Percentiles rank a stretch among this genome's conserved stretches.
Conservation (phyloP, 2,113 vertebrate species). For the Brachypteracias leptosomus region DNA sequence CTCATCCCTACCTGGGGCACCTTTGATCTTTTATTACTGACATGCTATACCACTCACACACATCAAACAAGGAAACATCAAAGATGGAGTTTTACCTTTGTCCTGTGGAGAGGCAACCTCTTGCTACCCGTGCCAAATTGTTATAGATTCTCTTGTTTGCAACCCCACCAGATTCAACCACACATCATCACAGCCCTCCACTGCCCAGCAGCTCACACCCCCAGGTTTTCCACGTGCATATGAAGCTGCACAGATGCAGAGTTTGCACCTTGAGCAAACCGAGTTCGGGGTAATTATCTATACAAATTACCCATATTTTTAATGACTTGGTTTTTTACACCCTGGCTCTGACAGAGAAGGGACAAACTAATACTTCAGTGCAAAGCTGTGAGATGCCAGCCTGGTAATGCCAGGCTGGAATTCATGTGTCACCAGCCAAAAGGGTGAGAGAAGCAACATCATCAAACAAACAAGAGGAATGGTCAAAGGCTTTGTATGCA, state of each 20-base stretch:
- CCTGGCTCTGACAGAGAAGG: neutral
- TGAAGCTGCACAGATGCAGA: neutral
- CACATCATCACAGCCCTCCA: neutral
- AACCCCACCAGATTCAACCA: neutral
- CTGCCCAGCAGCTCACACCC: neutral
- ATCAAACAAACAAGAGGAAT: neutral
- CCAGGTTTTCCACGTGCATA: neutral
- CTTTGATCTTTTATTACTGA: conserved; percentile 32
- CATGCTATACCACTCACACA: neutral
- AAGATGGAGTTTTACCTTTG: neutral
- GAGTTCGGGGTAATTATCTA: neutral
- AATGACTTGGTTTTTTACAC: neutral
- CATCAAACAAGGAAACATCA: conserved; percentile 4
- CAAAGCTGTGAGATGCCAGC: neutral
- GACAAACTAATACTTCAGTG: neutral
- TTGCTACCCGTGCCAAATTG: neutral
- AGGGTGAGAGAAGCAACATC: neutral
- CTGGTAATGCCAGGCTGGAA: neutral
- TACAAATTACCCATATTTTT: neutral
- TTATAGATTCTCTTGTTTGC: neutral
- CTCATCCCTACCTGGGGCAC: neutral
- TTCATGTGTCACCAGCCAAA: neutral
- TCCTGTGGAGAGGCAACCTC: neutral
- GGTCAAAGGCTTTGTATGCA: neutral
- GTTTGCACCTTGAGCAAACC: neutral